Conservation (phyloP, 1,140 invertebrate species). For the Nasonia longicornis region DNA sequence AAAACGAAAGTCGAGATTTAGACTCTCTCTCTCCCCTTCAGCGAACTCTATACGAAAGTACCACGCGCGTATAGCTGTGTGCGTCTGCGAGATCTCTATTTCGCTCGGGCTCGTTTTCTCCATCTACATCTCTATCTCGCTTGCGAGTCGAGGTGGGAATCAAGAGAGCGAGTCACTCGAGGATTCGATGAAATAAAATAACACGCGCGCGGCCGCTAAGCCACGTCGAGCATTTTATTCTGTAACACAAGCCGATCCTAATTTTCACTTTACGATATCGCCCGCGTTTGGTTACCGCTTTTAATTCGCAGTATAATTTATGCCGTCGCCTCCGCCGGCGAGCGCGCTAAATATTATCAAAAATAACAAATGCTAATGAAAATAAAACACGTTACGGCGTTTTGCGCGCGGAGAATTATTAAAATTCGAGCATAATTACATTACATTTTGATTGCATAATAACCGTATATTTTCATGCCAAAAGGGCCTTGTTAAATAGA, state of each 20-base stretch:
- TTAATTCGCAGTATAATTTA: background rate
- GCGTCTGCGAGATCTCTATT: background rate
- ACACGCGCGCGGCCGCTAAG: background rate
- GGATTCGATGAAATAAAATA: slow-evolving; percentile 7
- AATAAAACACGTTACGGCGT: background rate
- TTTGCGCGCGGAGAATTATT: background rate
- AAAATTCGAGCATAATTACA: background rate
- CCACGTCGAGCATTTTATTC: background rate
- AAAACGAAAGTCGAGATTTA: slow-evolving; percentile 45
- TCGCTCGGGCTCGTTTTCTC: background rate
- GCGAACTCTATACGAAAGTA: background rate
- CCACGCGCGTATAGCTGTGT: background rate
- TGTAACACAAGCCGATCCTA: background rate
- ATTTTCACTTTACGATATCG: background rate
- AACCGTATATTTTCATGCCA: background rate
- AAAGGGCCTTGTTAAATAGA: background rate
- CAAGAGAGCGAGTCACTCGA: background rate
- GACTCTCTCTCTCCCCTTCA: background rate
- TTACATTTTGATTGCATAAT: background rate
- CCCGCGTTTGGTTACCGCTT: background rate
- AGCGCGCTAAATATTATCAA: background rate
- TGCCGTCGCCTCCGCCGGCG: no score
- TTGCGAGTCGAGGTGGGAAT: background rate
- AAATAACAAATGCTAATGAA: background rate
- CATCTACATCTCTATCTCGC: background rate